A percentile compares a stretch with the other conserved stretches of the same genome.
Conservation (phyloP, 1,140 invertebrate genomes). For the Dufourea novaeangliae region DNA sequence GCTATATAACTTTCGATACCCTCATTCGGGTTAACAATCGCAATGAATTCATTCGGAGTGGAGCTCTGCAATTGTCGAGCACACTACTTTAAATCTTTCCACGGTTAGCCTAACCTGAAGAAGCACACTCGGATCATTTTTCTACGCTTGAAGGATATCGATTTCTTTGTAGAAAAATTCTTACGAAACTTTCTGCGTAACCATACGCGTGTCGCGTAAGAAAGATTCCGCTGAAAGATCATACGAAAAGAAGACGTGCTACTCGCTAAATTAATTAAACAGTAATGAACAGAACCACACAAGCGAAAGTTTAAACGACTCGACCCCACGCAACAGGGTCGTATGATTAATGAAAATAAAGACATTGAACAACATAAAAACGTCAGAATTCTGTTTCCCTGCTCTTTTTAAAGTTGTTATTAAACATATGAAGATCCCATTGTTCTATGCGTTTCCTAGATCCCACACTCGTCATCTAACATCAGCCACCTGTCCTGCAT, state of each 20-base stretch:
- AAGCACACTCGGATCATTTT: too few species aligned
- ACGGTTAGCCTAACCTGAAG: neutral
- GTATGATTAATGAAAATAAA: neutral
- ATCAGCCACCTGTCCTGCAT: neutral
- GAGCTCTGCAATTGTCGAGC: neutral
- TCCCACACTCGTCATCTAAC: conserved; percentile 5
- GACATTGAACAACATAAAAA: neutral
- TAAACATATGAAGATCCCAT: conserved; percentile 4
- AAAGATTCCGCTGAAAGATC: neutral
- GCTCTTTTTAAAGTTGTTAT: neutral
- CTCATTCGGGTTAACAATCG: neutral
- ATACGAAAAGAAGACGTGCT: neutral
- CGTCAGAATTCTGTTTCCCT: neutral
- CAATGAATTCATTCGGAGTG: neutral
- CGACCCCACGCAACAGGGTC: neutral
- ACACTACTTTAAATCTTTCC: neutral
- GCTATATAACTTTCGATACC: conserved; percentile 1
- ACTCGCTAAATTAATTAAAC: neutral
- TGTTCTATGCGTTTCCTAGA: neutral
- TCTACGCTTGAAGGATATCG: too few species aligned
- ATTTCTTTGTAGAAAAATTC: too few species aligned
- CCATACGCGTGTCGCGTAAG: neutral
- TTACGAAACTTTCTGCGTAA: neutral
- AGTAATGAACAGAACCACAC: neutral
- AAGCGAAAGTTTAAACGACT: neutral